Evolutionary conservation across 2,797 vertebrate genomes (phyloP).

Genomic region (Catharus ustulatus): DNA sequence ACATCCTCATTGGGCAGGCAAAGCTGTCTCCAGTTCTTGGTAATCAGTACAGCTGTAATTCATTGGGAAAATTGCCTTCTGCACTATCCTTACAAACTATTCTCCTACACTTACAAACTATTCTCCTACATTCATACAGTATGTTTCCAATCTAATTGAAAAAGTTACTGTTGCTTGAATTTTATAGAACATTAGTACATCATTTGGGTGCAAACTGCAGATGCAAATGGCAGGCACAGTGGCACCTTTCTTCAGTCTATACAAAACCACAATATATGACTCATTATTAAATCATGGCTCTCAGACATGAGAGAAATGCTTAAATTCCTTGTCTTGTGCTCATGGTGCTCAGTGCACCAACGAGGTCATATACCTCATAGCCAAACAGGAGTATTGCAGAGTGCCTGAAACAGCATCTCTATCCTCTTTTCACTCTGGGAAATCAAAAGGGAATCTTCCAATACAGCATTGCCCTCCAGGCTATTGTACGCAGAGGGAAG

Average conservation of each 20-base stretch:
- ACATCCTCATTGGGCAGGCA: too few species aligned
- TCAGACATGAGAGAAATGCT: background rate
- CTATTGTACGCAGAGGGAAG: background rate
- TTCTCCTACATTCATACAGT: background rate
- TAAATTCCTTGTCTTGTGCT: background rate
- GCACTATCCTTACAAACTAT: too few species aligned
- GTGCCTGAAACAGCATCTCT: background rate
- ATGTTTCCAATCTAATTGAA: background rate
- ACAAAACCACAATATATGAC: background rate
- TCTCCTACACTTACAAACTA: too few species aligned
- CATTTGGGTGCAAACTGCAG: background rate
- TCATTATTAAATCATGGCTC: background rate
- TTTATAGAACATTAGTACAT: background rate
- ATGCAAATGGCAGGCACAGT: background rate
- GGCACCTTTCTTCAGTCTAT: background rate
- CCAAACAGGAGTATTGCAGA: background rate
- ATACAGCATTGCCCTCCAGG: background rate
- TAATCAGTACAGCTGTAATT: too few species aligned
- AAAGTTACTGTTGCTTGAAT: background rate
- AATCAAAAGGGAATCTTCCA: background rate
- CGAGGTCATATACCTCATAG: background rate
- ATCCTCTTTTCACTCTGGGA: background rate
- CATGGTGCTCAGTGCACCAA: background rate
- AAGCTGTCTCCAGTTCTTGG: too few species aligned
- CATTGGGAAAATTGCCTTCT: too few species aligned